A percentile compares a stretch with the other conserved stretches of the same genome.
phyloP scores from a whole-genome alignment of 2,888 invertebrate species.

The Folsomia manolachei region DNA sequence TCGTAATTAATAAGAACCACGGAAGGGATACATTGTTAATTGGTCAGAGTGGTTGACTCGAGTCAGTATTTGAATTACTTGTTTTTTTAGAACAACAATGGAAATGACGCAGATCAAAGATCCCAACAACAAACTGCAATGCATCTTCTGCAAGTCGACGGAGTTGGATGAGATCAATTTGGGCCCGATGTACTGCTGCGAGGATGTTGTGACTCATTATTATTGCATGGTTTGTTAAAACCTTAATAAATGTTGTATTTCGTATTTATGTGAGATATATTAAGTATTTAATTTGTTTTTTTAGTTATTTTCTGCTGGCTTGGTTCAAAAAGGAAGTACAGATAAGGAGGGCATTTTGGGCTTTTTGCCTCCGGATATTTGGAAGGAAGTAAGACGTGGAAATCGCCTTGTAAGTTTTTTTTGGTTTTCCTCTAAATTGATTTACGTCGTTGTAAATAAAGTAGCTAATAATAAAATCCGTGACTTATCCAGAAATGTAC shows the following conservation, averaged over 20 bases:
- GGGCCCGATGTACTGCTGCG: conserved; percentile 37
- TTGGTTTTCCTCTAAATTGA: too few species aligned
- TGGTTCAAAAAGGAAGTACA: conserved; percentile 66
- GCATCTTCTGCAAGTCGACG: conserved; percentile 39
- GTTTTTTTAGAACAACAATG: too few species aligned
- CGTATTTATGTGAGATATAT: not conserved
- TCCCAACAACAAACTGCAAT: conserved; percentile 4
- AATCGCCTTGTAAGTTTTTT: conserved; percentile 58
- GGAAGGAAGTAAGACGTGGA: conserved; percentile 65
- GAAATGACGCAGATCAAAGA: too few species aligned
- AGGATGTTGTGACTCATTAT: conserved; percentile 39
- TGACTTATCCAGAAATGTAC: conserved; percentile 62
- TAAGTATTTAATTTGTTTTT: conserved; percentile 48
- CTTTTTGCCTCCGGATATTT: conserved; percentile 69
- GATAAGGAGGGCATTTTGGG: conserved; percentile 71
- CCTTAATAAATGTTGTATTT: not conserved
- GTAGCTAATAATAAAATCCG: not conserved
- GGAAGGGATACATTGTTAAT: too few species aligned
- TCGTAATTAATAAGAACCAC: too few species aligned
- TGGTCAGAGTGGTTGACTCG: too few species aligned
- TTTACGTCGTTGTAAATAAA: not conserved
- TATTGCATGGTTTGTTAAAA: conserved; percentile 43
- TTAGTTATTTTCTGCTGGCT: conserved; percentile 69
- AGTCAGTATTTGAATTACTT: too few species aligned
- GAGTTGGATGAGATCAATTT: conserved; percentile 37